phyloP scores from a whole-genome alignment of 2,888 invertebrate genomes.

The Zygaena filipendulae region DNA sequence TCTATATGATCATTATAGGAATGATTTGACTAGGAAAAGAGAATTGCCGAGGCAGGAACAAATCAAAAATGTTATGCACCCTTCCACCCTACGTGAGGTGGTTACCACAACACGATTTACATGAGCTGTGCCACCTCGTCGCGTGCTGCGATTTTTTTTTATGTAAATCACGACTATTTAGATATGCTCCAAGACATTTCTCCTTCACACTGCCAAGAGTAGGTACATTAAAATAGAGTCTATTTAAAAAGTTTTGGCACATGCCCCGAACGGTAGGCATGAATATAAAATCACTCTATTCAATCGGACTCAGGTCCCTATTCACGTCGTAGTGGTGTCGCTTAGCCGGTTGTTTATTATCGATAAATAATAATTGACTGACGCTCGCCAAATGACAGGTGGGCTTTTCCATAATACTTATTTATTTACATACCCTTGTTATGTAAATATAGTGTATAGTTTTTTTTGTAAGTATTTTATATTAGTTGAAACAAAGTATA shows the following conservation, averaged over 20 bases:
- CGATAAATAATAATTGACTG: no score
- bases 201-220: conserved; percentile 27
- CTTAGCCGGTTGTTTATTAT: no score
- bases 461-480: no score
- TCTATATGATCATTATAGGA: conserved; percentile 32
- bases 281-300: no score
- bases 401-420: no score
- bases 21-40: conserved; percentile 40
- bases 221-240: conserved; percentile 32
- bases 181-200: conserved; percentile 53
- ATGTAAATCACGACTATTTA: conserved; percentile 65
- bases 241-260: conserved; percentile 31
- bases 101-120: conserved; percentile 50
- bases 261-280: conserved; percentile 22
- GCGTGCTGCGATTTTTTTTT: conserved; percentile 64
- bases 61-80: conserved; percentile 70
- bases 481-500: no score
- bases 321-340: no score
- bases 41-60: conserved; percentile 58
- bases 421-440: no score
- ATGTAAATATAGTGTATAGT: no score
- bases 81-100: conserved; percentile 58
- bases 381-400: no score
- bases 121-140: conserved; percentile 49
- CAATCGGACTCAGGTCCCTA: no score